phyloP scores from a whole-genome alignment of 2,113 vertebrate genomes.

The Sprattus sprattus region DNA sequence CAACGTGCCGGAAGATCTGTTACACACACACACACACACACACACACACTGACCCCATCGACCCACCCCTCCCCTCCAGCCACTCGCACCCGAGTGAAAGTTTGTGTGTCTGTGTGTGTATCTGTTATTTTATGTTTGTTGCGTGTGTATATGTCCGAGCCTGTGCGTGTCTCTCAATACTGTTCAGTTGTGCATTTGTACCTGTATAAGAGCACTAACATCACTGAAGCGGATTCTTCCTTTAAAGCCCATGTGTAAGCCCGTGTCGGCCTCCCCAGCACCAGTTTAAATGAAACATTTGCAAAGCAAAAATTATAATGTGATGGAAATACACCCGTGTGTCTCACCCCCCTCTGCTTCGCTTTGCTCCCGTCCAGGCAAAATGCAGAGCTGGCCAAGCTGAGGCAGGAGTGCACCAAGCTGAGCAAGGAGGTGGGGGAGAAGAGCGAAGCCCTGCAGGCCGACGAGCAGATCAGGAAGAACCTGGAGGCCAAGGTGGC shows the following conservation, averaged over 20 bases:
- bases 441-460: constrained; percentile 76
- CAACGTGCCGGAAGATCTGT: constrained; percentile 78
- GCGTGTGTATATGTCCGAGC: not conserved
- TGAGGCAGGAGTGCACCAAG: constrained; percentile 86
- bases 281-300: not conserved
- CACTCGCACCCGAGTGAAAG: not conserved
- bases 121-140: not conserved
- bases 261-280: not conserved
- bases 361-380: constrained; percentile 71
- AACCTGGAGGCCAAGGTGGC: constrained; percentile 77
- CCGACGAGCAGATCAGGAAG: constrained; percentile 84
- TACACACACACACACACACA: not conserved
- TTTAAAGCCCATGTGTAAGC: too few relatives aligned
- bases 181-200: too few relatives aligned
- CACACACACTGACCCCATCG: too few relatives aligned
- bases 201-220: too few relatives aligned
- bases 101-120: not conserved
- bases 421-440: constrained; percentile 86
- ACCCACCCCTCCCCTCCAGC: not conserved
- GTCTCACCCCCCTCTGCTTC: not conserved
- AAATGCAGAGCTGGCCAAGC: constrained; percentile 89
- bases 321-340: constrained; percentile 4
- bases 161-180: not conserved
- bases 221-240: too few relatives aligned
- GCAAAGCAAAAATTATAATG: not conserved